phyloP scores from a whole-genome alignment of 2,888 invertebrate genomes.

The Nebria salina region DNA sequence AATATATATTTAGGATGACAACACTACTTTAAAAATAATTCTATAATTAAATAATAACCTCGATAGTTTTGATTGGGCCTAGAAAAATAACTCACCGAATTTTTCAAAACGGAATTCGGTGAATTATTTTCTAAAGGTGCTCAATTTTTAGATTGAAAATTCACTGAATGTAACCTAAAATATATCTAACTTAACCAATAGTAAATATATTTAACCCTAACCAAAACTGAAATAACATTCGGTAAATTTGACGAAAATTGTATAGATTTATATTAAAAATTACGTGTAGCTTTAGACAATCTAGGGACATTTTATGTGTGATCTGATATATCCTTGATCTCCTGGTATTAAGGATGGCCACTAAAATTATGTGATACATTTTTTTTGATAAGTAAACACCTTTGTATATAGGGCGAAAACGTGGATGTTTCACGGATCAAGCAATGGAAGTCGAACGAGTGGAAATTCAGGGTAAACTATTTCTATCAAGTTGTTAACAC shows the following conservation, averaged over 20 bases:
- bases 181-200: too few species aligned
- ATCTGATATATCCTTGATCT: neutral
- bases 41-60: neutral
- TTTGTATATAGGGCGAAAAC: conserved; percentile 37
- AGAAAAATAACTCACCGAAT: neutral
- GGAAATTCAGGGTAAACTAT: conserved; percentile 74
- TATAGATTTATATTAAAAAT: neutral
- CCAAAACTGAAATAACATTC: neutral
- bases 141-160: too few species aligned
- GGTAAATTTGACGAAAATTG: neutral
- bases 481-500: conserved; percentile 47
- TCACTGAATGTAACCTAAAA: too few species aligned
- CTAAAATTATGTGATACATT: neutral
- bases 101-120: neutral
- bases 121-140: too few species aligned
- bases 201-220: too few species aligned
- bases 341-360: conserved; percentile 1
- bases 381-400: neutral
- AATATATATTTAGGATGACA: neutral
- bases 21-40: neutral
- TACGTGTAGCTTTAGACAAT: neutral
- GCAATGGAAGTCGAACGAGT: conserved; percentile 71
- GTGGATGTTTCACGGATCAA: conserved; percentile 52
- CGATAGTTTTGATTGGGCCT: neutral
- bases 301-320: neutral